These are phyloP conservation scores for Morpho deidamia DNA, from an alignment of 2,888 invertebrate species.

Conservation along the genomic window DNA sequence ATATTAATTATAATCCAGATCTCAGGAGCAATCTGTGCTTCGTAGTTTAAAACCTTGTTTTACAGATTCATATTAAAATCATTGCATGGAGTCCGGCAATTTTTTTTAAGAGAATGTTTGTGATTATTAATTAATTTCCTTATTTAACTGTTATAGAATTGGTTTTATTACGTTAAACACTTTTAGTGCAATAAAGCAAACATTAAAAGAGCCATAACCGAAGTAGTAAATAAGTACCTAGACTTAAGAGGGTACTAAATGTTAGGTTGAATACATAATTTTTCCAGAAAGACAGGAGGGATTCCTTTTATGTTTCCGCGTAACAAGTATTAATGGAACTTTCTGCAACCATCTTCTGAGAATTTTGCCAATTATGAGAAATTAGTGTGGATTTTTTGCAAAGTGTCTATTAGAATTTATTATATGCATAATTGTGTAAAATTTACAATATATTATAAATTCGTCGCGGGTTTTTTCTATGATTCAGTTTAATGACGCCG, in stretches of 20 bases:
- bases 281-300: conserved; percentile 47
- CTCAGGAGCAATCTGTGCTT: too few relatives aligned
- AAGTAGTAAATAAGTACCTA: conserved; percentile 8
- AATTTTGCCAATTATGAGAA: conserved; percentile 40
- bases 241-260: conserved; percentile 28
- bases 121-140: neutral
- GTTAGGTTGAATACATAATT: conserved; percentile 52
- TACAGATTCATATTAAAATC: too few relatives aligned
- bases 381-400: neutral
- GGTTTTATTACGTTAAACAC: neutral
- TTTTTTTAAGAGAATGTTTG: too few relatives aligned
- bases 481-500: too few relatives aligned
- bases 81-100: too few relatives aligned
- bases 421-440: too few relatives aligned
- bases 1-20: too few relatives aligned
- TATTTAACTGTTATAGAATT: neutral
- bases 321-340: conserved; percentile 59
- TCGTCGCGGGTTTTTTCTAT: too few relatives aligned
- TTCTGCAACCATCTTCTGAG: conserved; percentile 35
- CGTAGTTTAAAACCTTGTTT: too few relatives aligned
- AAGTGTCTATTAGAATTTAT: neutral
- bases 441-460: too few relatives aligned
- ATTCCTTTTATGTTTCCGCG: conserved; percentile 53
- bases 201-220: conserved; percentile 1
- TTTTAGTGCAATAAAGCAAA: neutral